These are phyloP conservation scores for Chirona hameri DNA, from an alignment of 2,888 invertebrate genomes.

Conservation along the genomic window DNA sequence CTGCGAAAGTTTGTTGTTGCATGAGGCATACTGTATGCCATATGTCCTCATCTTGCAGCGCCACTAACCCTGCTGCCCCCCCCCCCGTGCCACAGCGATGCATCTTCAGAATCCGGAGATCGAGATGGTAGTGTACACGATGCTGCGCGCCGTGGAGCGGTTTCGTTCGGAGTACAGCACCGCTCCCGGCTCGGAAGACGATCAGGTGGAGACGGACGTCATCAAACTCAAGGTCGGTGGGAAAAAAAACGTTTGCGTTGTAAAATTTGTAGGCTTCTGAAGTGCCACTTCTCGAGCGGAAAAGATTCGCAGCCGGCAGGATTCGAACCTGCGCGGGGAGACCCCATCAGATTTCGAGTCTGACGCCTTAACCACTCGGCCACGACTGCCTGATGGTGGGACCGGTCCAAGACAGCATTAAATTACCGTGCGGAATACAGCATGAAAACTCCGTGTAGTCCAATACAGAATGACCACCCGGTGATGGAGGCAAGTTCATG, in stretches of 20 bases:
- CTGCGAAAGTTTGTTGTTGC: background rate
- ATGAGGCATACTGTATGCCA: too few relatives aligned
- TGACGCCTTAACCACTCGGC: background rate
- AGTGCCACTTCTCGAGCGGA: too few relatives aligned
- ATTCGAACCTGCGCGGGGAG: too few relatives aligned
- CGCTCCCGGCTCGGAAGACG: slow-evolving; percentile 81
- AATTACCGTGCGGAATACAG: too few relatives aligned
- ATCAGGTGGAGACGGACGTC: slow-evolving; percentile 85
- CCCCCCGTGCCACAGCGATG: background rate
- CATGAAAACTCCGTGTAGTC: too few relatives aligned
- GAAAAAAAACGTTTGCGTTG: too few relatives aligned
- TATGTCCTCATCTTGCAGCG: too few relatives aligned
- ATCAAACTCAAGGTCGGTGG: slow-evolving; percentile 68
- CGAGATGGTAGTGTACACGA: slow-evolving; percentile 82
- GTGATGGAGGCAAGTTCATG: too few relatives aligned
- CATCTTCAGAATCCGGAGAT: slow-evolving; percentile 74
- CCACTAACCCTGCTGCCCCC: too few relatives aligned
- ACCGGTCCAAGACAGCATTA: too few relatives aligned
- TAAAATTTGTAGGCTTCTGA: too few relatives aligned
- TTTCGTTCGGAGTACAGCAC: slow-evolving; percentile 84
- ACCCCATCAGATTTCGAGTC: background rate
- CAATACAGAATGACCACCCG: too few relatives aligned
- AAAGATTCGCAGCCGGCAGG: background rate
- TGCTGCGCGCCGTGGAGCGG: slow-evolving; percentile 83
- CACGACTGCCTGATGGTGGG: background rate